These are phyloP conservation scores for Hepsetus odoe DNA, from an alignment of 2,113 vertebrate genomes.

Conservation along the genomic window DNA sequence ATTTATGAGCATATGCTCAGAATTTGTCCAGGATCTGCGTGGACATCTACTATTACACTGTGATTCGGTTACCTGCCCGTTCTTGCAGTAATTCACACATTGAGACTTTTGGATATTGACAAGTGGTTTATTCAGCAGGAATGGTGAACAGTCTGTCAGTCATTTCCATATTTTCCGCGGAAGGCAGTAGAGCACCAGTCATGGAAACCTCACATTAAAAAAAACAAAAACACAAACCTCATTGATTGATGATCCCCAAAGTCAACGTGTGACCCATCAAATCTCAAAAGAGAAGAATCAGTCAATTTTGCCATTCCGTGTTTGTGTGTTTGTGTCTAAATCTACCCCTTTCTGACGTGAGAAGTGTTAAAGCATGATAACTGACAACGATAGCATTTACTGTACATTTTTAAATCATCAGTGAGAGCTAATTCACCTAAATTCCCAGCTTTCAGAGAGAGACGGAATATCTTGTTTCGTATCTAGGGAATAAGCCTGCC, in stretches of 20 bases:
- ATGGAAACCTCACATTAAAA: slow-evolving; percentile 68
- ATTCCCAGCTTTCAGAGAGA: background rate
- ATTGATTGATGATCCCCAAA: slow-evolving; percentile 41
- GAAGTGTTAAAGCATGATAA: slow-evolving; percentile 12
- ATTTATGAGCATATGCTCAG: no score
- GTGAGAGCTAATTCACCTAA: background rate
- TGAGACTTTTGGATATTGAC: slow-evolving; percentile 65
- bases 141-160: slow-evolving; percentile 80
- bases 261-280: background rate
- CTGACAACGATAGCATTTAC: slow-evolving; percentile 1
- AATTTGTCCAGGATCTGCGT: no score
- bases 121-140: slow-evolving; percentile 85
- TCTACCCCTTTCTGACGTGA: background rate
- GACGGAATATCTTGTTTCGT: background rate
- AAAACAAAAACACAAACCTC: slow-evolving; percentile 62
- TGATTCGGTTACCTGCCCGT: background rate
- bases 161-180: slow-evolving; percentile 69
- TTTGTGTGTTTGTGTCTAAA: background rate
- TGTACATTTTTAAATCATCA: slow-evolving; percentile 1
- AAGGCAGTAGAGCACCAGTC: slow-evolving; percentile 74
- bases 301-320: background rate
- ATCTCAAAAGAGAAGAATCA: background rate
- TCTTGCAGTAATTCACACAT: slow-evolving; percentile 9
- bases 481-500: background rate
- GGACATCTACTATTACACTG: no score